Evolutionary conservation across 2,797 vertebrate genomes (phyloP).

Genomic region (Scolopax bukidnonensis): DNA sequence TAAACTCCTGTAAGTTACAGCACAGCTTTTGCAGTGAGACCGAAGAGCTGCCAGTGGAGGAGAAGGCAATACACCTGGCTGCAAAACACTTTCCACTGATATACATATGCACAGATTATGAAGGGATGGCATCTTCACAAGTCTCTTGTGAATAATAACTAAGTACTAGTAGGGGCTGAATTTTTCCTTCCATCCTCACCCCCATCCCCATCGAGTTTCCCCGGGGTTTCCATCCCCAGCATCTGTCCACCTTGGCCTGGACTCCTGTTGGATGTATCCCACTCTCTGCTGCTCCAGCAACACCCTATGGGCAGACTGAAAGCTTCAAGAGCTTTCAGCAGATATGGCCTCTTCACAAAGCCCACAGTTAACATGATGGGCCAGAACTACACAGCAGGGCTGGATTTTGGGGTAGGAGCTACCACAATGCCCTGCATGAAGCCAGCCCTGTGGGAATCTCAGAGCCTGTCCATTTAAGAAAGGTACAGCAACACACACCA

Average conservation of each 20-base stretch:
- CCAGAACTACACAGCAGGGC: fast-evolving
- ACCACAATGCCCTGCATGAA: neutral
- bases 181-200: neutral
- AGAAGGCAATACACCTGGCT: neutral
- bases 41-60: neutral
- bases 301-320: fast-evolving
- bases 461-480: fast-evolving
- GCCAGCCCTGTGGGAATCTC: neutral
- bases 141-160: neutral
- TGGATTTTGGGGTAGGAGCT: neutral
- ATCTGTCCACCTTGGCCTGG: neutral
- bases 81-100: neutral
- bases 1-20: neutral
- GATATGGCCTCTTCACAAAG: neutral
- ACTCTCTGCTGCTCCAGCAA: neutral
- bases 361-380: neutral
- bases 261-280: too few relatives aligned
- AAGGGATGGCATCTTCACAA: neutral
- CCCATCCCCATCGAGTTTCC: neutral
- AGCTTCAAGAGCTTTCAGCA: neutral
- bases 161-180: too few relatives aligned
- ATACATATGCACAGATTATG: neutral
- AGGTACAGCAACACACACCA: fast-evolving
- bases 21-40: neutral
- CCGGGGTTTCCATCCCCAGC: neutral